Evolutionary conservation across 2,888 invertebrate genomes (phyloP), one percentile per base, ranked within the genome.

Genomic region (Melinopterus prodromus): DNA sequence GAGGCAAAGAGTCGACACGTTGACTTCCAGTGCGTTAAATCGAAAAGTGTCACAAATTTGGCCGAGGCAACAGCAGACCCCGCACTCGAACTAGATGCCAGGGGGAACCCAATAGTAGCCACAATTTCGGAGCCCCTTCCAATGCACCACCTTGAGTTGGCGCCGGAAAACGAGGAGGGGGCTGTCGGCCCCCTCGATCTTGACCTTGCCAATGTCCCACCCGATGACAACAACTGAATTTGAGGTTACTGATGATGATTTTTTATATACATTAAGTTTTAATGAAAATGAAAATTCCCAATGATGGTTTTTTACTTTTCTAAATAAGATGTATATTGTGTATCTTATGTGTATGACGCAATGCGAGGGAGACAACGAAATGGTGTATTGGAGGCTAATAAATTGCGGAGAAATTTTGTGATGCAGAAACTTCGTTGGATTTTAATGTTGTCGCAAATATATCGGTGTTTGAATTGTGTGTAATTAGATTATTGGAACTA

Each of bases 1-100:
- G 99, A 99, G 87, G 99, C 99, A 0, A 98, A 99, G 88, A 98
- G 98, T 87, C 94, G 99, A 0, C 99, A 99, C 88, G 99, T 99
- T 0, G 99, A 99, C 89, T 99, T 99, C 87, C 97, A 99, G 90
- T 99, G 99, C 88, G 98, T 99, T 79, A 99, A 98, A 90, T 98
- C 98, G 3, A 99, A 99, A 88, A 98, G 98, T 0, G 98, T 99
- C 37, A 99, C 98, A 9, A 99, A 99, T 90, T 90, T 99, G 82
- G 98, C 98, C 0, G 98, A 98, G 86, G 98, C 98, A 0, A 97
- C 97, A 0, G 98, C 98, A 0, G 98, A 98, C 89, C 97, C 97
- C 0, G 95, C 93, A 0, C 91, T 95, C 16, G 92, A 92, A 85
- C 90, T 93, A 83, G 93, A 93, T 83, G 90, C 93, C n/a, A 92